Evolutionary conservation across 2,113 vertebrate species (phyloP).

Genomic region (Orcinus orca): DNA sequence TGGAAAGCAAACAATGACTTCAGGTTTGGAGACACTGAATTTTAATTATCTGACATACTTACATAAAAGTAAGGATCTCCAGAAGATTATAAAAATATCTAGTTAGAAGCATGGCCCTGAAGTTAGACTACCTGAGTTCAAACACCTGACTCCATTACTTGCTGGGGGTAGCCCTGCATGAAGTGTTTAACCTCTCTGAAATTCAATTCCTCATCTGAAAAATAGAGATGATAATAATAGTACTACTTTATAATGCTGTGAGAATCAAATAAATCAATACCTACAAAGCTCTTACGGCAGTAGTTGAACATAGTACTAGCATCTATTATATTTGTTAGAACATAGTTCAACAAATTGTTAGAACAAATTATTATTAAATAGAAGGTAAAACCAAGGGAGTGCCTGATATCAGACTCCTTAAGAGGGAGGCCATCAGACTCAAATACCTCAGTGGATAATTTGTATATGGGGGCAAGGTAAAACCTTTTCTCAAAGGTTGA

Average conservation of each 20-base stretch:
- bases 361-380: background rate
- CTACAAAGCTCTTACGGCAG: background rate
- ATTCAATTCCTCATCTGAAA: background rate
- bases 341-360: background rate
- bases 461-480: background rate
- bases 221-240: background rate
- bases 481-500: background rate
- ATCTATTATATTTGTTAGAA: background rate
- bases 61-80: background rate
- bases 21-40: background rate
- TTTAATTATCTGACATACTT: background rate
- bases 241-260: background rate
- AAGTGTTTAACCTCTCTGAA: background rate
- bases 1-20: background rate
- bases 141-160: background rate
- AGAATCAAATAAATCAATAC: background rate
- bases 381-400: background rate
- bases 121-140: background rate
- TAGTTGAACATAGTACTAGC: background rate
- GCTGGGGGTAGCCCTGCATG: background rate
- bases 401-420: background rate
- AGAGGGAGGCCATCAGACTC: background rate
- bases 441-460: background rate
- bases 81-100: background rate
- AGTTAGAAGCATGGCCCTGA: background rate